Base-by-base conservation (phyloP, 2,797 vertebrate species). In the Lithobates pipiens region DNA sequence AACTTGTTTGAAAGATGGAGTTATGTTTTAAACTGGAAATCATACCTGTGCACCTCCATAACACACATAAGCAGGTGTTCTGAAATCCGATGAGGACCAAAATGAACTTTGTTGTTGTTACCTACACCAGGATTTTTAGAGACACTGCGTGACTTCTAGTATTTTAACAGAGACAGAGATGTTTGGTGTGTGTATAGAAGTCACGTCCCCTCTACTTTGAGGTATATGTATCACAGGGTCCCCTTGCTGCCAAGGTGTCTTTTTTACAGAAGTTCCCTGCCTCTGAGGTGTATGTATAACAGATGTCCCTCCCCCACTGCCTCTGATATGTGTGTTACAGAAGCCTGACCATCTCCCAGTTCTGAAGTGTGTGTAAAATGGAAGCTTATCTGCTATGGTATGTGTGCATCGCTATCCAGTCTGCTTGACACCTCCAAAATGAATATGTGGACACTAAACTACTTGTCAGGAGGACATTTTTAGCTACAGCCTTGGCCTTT, bases 211-310 rank as follows among this genome's bases (percentile, higher is more conserved):
- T 71, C 71, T 54, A 44, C 29, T 25, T n/a, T 73, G 50, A 81
- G 79, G 72, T 74, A 74, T 74, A 42, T 75, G 61, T 80, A 76
- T 80, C 27, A 76, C 71, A 85, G 71, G 25, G 18, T 39, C 27
- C 72, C 71, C 54, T 65, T 67, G 69, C 44, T 44, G 10, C 61
- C 54, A 61, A 81, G 32, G 77, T 76, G 71, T 67, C 10, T 68
- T 29, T 63, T 68, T 80, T 3, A 29, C 5, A 65, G 32, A 80
- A 63, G 7, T 29, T 15, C 23, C 46, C 34, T 36, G 36, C 44
- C 32, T 77, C 42, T 75, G 63, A 80, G 77, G 39, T 75, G 71
- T 69, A 69, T 80, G 61, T 80, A 44, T 46, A 79, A 36, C 57
- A 50, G 76, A 79, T 11, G 69, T 68, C 15, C 29, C 71, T 54